Conservation (phyloP, 1,140 invertebrate genomes). For the Trypoxylus dichotomus region DNA sequence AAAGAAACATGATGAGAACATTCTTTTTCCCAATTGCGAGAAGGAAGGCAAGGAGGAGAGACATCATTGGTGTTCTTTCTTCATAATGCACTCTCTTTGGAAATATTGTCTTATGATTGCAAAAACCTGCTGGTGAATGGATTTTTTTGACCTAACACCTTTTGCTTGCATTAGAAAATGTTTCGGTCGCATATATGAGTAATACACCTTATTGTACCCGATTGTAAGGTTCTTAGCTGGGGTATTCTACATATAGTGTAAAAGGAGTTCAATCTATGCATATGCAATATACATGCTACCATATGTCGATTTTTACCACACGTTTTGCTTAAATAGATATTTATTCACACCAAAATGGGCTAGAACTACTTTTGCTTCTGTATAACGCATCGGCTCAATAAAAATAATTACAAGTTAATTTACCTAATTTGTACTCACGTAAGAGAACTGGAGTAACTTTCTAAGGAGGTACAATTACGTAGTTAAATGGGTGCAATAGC, state of each 20-base stretch:
- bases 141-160: too few species aligned
- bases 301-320: not conserved
- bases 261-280: not conserved
- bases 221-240: not conserved
- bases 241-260: not conserved
- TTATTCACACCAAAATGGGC: not conserved
- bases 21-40: too few species aligned
- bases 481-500: not conserved
- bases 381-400: not conserved
- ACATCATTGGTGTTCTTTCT: too few species aligned
- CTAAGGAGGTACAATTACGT: not conserved
- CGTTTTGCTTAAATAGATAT: not conserved
- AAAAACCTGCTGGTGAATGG: too few species aligned
- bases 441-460: constrained; percentile 9
- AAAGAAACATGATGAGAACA: too few species aligned
- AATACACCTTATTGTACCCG: not conserved
- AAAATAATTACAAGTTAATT: constrained; percentile 16
- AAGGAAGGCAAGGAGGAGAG: too few species aligned
- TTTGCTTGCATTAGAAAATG: too few species aligned
- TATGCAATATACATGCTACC: not conserved
- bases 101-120: too few species aligned
- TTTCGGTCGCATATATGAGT: not conserved
- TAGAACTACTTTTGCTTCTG: not conserved
- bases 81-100: too few species aligned
- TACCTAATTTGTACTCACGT: constrained; percentile 10